phyloP scores from a whole-genome alignment of 2,113 vertebrate genomes.

The Myotis brandtii region DNA sequence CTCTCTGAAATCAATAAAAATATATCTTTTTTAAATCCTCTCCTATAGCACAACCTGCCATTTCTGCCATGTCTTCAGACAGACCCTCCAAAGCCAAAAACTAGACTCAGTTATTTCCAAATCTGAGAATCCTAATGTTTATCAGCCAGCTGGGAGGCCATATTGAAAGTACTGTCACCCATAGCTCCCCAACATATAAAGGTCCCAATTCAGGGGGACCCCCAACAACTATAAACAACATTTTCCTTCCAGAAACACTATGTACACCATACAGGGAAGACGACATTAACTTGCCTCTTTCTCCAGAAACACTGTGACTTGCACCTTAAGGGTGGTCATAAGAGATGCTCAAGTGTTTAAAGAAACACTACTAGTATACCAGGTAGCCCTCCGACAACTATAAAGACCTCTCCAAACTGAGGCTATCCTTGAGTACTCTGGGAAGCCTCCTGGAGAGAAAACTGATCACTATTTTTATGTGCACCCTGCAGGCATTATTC shows the following conservation, averaged over 20 bases:
- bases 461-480: neutral
- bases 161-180: neutral
- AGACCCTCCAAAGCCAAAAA: neutral
- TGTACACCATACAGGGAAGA: neutral
- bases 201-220: neutral
- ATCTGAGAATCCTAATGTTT: neutral
- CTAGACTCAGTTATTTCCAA: neutral
- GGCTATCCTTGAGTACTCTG: neutral
- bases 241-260: neutral
- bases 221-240: neutral
- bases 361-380: neutral
- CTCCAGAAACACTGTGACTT: neutral
- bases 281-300: neutral
- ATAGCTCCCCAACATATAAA: neutral
- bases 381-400: neutral
- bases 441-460: neutral
- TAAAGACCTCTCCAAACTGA: neutral
- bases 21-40: neutral
- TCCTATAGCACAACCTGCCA: neutral
- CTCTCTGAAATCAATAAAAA: too few species aligned
- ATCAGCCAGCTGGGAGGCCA: neutral
- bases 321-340: neutral
- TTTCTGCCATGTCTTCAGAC: neutral
- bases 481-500: neutral
- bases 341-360: neutral